Conservation (phyloP, 30 jellyfish, hydroid and myxozoan genomes). For the Turritopsis dohrnii region DNA sequence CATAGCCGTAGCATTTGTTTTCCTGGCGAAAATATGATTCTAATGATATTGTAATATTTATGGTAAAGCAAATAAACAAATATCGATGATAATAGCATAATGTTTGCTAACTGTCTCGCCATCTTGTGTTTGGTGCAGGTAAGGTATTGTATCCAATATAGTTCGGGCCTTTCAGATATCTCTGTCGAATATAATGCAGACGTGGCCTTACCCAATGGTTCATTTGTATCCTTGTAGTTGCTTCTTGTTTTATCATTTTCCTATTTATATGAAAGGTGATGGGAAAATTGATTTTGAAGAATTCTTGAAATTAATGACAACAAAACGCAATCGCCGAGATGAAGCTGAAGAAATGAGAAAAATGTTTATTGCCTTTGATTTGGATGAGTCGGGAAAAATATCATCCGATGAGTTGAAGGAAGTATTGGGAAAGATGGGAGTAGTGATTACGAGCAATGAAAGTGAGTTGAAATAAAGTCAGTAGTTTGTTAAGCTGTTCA, state of each 20-base stretch:
- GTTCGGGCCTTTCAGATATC: no score
- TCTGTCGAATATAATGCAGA: background rate
- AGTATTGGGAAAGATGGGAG: slow-evolving; percentile 9
- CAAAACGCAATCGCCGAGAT: background rate
- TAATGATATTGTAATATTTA: no score
- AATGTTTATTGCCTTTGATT: background rate
- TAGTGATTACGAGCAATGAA: background rate
- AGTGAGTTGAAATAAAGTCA: background rate
- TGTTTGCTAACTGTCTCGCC: no score
- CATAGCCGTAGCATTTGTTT: no score
- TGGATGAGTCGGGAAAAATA: slow-evolving; percentile 4
- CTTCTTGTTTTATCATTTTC: background rate
- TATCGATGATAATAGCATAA: no score
- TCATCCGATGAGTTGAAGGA: background rate
- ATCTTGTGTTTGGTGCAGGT: no score
- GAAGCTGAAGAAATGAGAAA: background rate
- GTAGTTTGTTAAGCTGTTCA: background rate
- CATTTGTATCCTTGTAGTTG: background rate
- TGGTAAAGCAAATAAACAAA: no score
- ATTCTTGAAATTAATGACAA: background rate
- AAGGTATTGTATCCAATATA: no score
- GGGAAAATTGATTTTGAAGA: background rate
- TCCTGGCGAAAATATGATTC: no score
- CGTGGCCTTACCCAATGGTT: background rate
- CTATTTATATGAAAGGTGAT: background rate